A percentile compares a stretch with the other conserved stretches of the same genome.
These are phyloP conservation scores for Mustelus asterias DNA, from an alignment of 2,113 vertebrate genomes.

Conservation along the genomic window DNA sequence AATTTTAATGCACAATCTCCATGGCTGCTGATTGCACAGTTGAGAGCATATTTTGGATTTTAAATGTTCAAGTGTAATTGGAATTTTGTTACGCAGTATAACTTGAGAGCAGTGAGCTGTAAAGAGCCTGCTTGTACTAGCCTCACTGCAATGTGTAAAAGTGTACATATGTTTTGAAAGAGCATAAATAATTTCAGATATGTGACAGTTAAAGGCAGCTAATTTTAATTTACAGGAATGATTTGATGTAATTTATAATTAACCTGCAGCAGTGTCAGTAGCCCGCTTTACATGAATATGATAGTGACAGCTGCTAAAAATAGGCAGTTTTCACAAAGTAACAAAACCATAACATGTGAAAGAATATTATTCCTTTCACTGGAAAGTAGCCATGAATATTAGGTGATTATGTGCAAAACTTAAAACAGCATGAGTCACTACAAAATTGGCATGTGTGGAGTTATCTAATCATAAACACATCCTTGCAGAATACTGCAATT, in stretches of 20 bases:
- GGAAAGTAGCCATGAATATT: neutral
- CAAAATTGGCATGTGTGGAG: neutral
- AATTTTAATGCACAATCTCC: neutral
- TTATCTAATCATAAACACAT: neutral
- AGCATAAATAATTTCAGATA: neutral
- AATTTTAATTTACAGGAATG: neutral
- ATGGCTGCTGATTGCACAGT: conserved; percentile 35
- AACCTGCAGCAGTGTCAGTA: neutral
- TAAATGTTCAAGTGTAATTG: conserved; percentile 38
- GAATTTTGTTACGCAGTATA: conserved; percentile 30
- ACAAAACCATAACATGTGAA: neutral
- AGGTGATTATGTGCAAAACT: neutral
- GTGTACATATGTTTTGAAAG: neutral
- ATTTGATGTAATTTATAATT: conserved; percentile 23
- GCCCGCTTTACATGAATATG: neutral
- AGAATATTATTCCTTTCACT: neutral
- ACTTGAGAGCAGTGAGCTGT: neutral
- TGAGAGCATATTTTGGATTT: neutral
- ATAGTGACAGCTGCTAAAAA: neutral
- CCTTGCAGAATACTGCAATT: neutral
- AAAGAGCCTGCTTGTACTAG: neutral
- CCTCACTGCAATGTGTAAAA: neutral
- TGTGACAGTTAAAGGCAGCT: neutral
- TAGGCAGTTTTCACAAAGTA: neutral
- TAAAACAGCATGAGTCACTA: neutral